A percentile compares a stretch with the other conserved stretches of the same genome.
These are phyloP conservation scores for Leguminivora glycinivorella DNA, from an alignment of 1,140 invertebrate species.

Conservation along the genomic window DNA sequence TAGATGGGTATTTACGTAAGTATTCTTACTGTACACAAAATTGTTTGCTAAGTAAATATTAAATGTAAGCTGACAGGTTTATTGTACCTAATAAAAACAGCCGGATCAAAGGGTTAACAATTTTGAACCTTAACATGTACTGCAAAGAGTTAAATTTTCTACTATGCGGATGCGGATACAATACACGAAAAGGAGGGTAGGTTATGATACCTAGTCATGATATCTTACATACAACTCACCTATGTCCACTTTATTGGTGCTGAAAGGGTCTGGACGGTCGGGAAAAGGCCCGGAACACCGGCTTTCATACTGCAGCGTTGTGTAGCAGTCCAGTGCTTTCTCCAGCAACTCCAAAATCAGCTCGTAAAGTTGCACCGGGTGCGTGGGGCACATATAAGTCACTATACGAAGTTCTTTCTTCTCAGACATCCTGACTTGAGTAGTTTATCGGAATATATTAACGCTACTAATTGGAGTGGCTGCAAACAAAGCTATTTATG, in stretches of 20 bases:
- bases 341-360: slow-evolving; percentile 80
- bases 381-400: slow-evolving; percentile 82
- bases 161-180: not conserved
- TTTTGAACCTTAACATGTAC: too few species aligned
- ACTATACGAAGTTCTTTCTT: slow-evolving; percentile 74
- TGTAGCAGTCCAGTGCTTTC: slow-evolving; percentile 71
- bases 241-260: slow-evolving; percentile 77
- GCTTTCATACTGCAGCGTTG: slow-evolving; percentile 81
- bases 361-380: slow-evolving; percentile 82
- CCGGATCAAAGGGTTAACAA: too few species aligned
- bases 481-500: slow-evolving; percentile 26
- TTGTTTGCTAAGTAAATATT: too few species aligned
- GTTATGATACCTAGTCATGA: slow-evolving; percentile 27
- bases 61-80: too few species aligned
- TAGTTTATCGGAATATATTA: slow-evolving; percentile 13
- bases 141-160: too few species aligned
- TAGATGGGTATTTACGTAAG: too few species aligned
- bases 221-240: slow-evolving; percentile 62
- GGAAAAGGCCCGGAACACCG: slow-evolving; percentile 70
- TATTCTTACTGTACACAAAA: too few species aligned
- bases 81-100: too few species aligned
- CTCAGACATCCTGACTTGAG: slow-evolving; percentile 49
- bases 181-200: not conserved
- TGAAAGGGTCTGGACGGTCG: slow-evolving; percentile 80
- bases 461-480: not conserved